Percentiles rank a stretch among this genome's conserved stretches.
Conservation (phyloP, 2,888 invertebrate genomes). For the Aromia moschata region DNA sequence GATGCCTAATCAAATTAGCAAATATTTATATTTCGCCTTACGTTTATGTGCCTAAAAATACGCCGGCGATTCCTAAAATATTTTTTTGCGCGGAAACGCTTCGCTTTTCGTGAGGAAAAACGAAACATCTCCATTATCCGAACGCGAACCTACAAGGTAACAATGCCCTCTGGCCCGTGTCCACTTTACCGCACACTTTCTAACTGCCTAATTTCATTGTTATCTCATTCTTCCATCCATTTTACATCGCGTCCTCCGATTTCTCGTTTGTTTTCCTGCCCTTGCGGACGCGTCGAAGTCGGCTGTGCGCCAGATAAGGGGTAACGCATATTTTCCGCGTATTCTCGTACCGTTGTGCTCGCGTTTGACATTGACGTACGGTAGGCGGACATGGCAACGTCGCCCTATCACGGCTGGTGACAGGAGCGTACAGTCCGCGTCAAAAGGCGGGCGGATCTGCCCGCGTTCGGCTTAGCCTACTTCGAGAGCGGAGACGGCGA, state of each 20-base stretch:
- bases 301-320: conserved; percentile 15
- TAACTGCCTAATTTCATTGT: conserved; percentile 26
- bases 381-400: conserved; percentile 50
- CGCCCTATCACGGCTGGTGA: conserved; percentile 52
- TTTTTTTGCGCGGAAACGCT: background rate
- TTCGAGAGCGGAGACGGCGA: conserved; percentile 21
- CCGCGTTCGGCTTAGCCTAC: conserved; percentile 41
- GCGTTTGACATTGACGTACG: conserved; percentile 48
- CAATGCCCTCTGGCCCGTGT: conserved; percentile 25
- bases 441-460: conserved; percentile 47
- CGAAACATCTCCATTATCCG: no score
- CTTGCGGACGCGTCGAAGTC: conserved; percentile 6
- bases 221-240: no score
- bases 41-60: no score
- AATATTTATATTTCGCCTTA: conserved; percentile 7
- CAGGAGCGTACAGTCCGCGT: conserved; percentile 52
- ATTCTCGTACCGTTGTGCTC: conserved; percentile 9
- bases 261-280: conserved; percentile 5
- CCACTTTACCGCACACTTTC: conserved; percentile 23
- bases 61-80: no score
- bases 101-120: no score
- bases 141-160: no score
- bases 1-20: background rate
- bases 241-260: background rate
- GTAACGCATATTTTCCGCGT: conserved; percentile 18